Conservation (phyloP, 37 sponge, comb jelly and placozoan genomes). For the Beroe ovata region DNA sequence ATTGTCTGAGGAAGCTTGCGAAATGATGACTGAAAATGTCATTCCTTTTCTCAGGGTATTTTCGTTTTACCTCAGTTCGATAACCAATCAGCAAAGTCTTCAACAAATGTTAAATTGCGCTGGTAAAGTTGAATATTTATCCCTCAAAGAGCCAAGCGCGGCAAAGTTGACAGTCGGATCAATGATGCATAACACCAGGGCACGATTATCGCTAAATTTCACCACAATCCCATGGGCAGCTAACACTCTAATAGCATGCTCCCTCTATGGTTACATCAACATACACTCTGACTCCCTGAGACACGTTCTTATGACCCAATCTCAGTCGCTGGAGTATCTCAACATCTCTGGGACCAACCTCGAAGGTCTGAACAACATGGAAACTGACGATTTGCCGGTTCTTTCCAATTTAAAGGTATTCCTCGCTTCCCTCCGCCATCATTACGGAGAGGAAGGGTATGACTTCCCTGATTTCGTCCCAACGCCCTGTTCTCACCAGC, state of each 20-base stretch:
- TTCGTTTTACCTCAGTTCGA: not conserved
- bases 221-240: too few relatives aligned
- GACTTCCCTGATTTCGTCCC: not conserved
- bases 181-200: too few relatives aligned
- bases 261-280: constrained; percentile 2
- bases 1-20: not conserved
- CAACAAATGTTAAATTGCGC: not conserved
- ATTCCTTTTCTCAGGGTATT: not conserved
- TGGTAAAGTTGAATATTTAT: not conserved
- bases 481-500: not conserved
- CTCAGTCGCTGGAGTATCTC: not conserved
- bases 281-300: not conserved
- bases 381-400: not conserved
- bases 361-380: not conserved
- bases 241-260: constrained; percentile 3
- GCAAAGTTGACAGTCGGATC: too few relatives aligned
- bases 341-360: constrained; percentile 11
- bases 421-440: not conserved
- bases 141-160: not conserved
- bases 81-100: not conserved
- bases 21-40: not conserved
- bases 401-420: constrained; percentile 8
- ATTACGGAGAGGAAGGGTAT: not conserved
- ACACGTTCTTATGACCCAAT: not conserved
- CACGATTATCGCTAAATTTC: too few relatives aligned